A percentile compares a stretch with the other conserved stretches of the same genome.
Conservation (phyloP, 2,797 vertebrate genomes). For the Pseudomugil gertrudae region DNA sequence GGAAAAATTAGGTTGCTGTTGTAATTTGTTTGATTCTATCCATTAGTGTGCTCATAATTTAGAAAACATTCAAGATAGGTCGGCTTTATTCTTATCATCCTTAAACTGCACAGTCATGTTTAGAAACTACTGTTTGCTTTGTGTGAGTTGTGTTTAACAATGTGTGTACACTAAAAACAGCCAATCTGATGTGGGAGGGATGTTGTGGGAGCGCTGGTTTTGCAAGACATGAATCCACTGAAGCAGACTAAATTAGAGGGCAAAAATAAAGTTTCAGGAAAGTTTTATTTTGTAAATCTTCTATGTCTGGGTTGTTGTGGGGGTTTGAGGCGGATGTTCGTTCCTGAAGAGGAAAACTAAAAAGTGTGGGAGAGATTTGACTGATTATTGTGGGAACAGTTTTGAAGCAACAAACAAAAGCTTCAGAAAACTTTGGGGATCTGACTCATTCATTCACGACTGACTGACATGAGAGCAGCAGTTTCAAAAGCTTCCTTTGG, state of each 20-base stretch:
- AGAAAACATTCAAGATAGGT: constrained; percentile 64
- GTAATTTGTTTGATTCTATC: constrained; percentile 54
- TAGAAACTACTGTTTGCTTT: constrained; percentile 51
- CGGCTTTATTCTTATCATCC: constrained; percentile 43
- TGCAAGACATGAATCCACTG: constrained; percentile 51
- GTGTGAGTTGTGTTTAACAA: constrained; percentile 31
- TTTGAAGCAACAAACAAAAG: constrained; percentile 14
- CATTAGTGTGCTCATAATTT: constrained; percentile 46
- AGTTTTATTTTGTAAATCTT: constrained; percentile 21
- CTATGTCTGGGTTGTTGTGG: constrained; percentile 36
- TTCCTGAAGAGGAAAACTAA: constrained; percentile 23
- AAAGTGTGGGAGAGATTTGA: constrained; percentile 26
- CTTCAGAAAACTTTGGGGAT: constrained; percentile 15
- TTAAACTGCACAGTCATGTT: constrained; percentile 43
- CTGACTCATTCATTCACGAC: constrained; percentile 21
- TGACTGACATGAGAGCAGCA: constrained; percentile 19
- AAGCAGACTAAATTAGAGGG: constrained; percentile 50
- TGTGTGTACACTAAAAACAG: constrained; percentile 43
- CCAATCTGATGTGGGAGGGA: constrained; percentile 42
- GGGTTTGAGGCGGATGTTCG: constrained; percentile 43
- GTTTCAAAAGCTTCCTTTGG: constrained; percentile 14
- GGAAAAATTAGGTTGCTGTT: constrained; percentile 43
- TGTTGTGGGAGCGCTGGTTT: constrained; percentile 52
- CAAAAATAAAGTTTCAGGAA: constrained; percentile 48
- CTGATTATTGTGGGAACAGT: constrained; percentile 43